phyloP scores from a whole-genome alignment of 2,113 vertebrate species.

The Plecturocebus donacophilus region DNA sequence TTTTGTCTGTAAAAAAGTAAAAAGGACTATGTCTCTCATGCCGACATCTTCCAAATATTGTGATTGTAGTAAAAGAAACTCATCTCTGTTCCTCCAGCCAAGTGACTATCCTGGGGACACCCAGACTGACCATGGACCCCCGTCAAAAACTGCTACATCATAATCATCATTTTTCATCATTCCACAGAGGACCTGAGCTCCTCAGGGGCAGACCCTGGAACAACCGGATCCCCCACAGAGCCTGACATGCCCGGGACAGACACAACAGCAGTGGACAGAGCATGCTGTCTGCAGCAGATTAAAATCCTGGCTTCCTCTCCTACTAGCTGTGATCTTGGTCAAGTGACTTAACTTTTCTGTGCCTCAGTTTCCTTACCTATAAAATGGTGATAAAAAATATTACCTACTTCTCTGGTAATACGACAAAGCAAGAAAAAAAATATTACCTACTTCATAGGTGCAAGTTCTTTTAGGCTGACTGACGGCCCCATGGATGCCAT shows the following conservation, averaged over 20 bases:
- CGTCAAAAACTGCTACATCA: neutral
- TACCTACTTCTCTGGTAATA: neutral
- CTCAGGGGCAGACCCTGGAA: neutral
- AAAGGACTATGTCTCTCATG: neutral
- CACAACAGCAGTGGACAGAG: neutral
- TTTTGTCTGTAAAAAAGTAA: neutral
- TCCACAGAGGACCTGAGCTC: neutral
- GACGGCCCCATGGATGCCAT: too few relatives aligned
- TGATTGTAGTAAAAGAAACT: neutral
- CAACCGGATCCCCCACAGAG: neutral
- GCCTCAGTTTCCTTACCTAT: neutral
- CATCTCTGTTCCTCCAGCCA: neutral
- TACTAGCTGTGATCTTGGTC: neutral
- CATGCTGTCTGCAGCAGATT: neutral
- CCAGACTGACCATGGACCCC: rapidly evolving
- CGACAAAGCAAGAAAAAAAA: too few relatives aligned
- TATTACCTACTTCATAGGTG: too few relatives aligned
- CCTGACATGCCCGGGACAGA: neutral
- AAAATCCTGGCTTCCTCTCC: neutral
- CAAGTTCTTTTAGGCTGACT: too few relatives aligned
- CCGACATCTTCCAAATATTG: neutral
- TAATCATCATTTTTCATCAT: neutral
- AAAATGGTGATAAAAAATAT: neutral
- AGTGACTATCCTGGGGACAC: neutral
- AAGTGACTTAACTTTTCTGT: neutral